Conservation (phyloP, 2,888 invertebrate species). For the Pasiphila rectangulata region DNA sequence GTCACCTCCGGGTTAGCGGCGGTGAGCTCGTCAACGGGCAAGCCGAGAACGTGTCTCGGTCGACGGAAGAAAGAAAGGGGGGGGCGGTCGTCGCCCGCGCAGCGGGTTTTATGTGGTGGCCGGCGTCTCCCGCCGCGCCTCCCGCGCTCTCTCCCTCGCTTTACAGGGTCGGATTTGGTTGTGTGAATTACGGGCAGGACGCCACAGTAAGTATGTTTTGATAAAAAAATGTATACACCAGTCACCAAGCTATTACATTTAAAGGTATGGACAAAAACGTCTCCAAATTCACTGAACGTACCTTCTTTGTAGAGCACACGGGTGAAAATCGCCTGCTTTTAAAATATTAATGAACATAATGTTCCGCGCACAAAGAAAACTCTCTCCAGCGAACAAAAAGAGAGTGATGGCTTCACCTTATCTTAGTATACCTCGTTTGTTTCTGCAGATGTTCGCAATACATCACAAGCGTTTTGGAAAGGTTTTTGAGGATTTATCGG, state of each 20-base stretch:
- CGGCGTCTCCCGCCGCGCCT: no score
- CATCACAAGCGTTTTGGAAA: constrained; percentile 38
- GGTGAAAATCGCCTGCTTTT: constrained; percentile 15
- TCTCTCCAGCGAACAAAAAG: constrained; percentile 41
- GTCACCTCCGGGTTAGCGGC: no score
- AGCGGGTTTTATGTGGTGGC: no score
- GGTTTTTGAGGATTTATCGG: constrained; percentile 23
- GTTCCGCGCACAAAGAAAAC: constrained; percentile 24
- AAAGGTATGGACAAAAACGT: not conserved
- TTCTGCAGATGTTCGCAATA: constrained; percentile 58
- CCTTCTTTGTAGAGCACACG: not conserved
- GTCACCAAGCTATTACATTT: not conserved
- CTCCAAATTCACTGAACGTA: not conserved
- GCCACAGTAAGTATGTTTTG: no score
- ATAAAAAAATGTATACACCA: no score
- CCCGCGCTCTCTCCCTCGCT: no score
- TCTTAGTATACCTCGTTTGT: constrained; percentile 59
- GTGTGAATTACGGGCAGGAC: no score
- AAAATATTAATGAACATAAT: constrained; percentile 31
- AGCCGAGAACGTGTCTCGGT: no score
- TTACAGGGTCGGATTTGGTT: no score
- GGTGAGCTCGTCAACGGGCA: no score
- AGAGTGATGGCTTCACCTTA: constrained; percentile 58
- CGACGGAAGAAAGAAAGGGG: no score
- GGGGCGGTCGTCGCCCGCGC: no score